Evolutionary conservation across 2,888 invertebrate genomes (phyloP).

Genomic region (Prosopocoilus inquinatus): DNA sequence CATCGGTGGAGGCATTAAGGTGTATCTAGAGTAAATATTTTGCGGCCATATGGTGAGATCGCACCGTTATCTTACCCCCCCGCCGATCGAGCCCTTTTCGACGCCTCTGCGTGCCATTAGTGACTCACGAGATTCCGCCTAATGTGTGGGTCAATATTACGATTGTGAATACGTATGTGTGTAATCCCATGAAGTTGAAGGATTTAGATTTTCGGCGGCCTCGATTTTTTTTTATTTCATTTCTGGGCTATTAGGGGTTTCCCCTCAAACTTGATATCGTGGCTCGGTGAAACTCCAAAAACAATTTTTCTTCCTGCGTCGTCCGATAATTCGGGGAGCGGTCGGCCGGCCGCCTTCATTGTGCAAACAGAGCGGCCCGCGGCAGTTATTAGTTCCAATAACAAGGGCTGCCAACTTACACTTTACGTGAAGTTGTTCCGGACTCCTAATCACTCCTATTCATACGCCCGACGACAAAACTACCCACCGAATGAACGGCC

Average conservation of each 20-base stretch:
- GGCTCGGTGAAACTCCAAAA: conserved; percentile 10
- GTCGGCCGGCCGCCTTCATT: conserved; percentile 37
- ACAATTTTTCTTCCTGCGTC: conserved; percentile 18
- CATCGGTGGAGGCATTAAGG: conserved; percentile 33
- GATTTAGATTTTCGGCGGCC: too few relatives aligned
- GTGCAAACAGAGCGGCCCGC: conserved; percentile 40
- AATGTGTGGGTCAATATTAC: too few relatives aligned
- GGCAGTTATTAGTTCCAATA: conserved; percentile 48
- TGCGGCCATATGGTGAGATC: conserved; percentile 35
- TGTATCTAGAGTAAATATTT: conserved; percentile 38
- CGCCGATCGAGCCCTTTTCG: not conserved
- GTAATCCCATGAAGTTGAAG: too few relatives aligned
- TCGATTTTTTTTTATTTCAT: too few relatives aligned
- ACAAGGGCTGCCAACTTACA: conserved; percentile 34
- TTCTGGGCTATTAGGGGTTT: too few relatives aligned
- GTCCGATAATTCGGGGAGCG: conserved; percentile 38
- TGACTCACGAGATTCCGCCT: too few relatives aligned
- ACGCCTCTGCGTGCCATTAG: too few relatives aligned
- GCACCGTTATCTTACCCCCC: conserved; percentile 33
- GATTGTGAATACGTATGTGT: too few relatives aligned
- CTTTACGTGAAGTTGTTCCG: conserved; percentile 16
- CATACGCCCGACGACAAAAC: conserved; percentile 32
- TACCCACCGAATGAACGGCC: conserved; percentile 37
- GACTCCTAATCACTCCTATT: conserved; percentile 45
- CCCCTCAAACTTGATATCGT: too few relatives aligned